Conservation (phyloP, 2,888 invertebrate genomes). For the Anarsia innoxiella region DNA sequence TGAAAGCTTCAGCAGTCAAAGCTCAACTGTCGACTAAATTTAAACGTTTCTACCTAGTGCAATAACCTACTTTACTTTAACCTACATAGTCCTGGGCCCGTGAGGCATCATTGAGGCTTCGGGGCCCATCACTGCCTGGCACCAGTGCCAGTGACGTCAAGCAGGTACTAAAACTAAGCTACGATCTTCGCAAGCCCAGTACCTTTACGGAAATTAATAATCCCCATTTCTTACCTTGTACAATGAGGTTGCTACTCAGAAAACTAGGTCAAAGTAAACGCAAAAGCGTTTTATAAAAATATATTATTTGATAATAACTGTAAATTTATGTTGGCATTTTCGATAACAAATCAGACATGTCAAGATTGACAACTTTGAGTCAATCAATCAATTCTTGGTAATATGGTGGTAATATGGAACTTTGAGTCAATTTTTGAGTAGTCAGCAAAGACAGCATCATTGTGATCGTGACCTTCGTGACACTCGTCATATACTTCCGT, state of each 20-base stretch:
- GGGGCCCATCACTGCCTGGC: constrained; percentile 64
- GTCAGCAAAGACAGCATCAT: too few relatives aligned
- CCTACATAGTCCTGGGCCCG: constrained; percentile 65
- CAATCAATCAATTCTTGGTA: too few relatives aligned
- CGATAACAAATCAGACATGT: constrained; percentile 5
- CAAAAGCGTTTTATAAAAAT: constrained; percentile 29
- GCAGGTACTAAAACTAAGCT: constrained; percentile 23
- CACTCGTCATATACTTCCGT: too few relatives aligned
- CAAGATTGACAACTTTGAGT: too few relatives aligned
- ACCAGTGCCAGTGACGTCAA: constrained; percentile 65
- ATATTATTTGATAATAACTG: constrained; percentile 22
- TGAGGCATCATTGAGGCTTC: constrained; percentile 56
- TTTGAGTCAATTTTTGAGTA: too few relatives aligned
- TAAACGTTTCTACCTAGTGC: constrained; percentile 60
- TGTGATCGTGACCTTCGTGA: too few relatives aligned
- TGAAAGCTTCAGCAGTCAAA: constrained; percentile 33
- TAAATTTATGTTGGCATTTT: constrained; percentile 33
- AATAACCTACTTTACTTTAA: constrained; percentile 73
- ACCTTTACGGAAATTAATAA: constrained; percentile 57
- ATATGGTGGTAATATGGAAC: too few relatives aligned
- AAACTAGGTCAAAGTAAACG: constrained; percentile 48
- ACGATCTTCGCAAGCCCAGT: constrained; percentile 46
- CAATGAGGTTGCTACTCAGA: constrained; percentile 40
- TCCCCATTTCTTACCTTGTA: constrained; percentile 54
- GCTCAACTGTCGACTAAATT: constrained; percentile 52